Conservation (phyloP, 2,888 invertebrate genomes). For the Malthinus seriepunctatus region DNA sequence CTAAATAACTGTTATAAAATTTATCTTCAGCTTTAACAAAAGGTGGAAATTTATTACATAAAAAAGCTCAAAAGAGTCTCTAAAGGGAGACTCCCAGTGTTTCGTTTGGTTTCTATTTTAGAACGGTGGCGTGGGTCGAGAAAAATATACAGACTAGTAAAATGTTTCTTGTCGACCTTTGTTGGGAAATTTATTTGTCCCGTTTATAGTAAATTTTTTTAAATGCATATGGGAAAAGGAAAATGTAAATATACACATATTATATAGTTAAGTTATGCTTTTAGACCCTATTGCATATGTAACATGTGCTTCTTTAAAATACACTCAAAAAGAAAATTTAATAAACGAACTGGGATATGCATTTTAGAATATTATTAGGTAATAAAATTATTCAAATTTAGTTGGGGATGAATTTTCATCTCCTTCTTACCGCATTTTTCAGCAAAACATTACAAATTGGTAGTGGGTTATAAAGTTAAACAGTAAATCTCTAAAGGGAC, state of each 20-base stretch:
- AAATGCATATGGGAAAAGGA: slow-evolving; percentile 19
- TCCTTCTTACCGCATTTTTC: too few relatives aligned
- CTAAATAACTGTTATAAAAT: slow-evolving; percentile 17
- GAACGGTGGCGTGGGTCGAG: slow-evolving; percentile 6
- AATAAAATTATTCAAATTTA: too few relatives aligned
- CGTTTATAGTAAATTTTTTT: slow-evolving; percentile 20
- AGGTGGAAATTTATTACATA: slow-evolving; percentile 22
- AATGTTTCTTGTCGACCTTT: slow-evolving; percentile 23
- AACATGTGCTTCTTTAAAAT: background rate
- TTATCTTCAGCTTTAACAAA: slow-evolving; percentile 17
- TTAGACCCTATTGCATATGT: background rate
- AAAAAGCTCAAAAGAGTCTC: slow-evolving; percentile 21
- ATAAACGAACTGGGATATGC: background rate
- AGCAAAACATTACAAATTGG: too few relatives aligned
- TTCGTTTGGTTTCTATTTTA: slow-evolving; percentile 19
- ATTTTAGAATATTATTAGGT: too few relatives aligned
- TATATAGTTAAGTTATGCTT: background rate
- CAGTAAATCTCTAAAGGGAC: too few relatives aligned
- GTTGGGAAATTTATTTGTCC: slow-evolving; percentile 15
- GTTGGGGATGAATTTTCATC: too few relatives aligned
- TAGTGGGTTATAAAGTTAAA: too few relatives aligned
- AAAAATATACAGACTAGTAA: slow-evolving; percentile 22
- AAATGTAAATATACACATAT: slow-evolving; percentile 1
- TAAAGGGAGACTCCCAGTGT: slow-evolving; percentile 19
- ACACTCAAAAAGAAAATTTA: background rate